Percentiles rank a stretch among this genome's conserved stretches.
Conservation (phyloP, 2,113 vertebrate genomes). For the Passer domesticus region DNA sequence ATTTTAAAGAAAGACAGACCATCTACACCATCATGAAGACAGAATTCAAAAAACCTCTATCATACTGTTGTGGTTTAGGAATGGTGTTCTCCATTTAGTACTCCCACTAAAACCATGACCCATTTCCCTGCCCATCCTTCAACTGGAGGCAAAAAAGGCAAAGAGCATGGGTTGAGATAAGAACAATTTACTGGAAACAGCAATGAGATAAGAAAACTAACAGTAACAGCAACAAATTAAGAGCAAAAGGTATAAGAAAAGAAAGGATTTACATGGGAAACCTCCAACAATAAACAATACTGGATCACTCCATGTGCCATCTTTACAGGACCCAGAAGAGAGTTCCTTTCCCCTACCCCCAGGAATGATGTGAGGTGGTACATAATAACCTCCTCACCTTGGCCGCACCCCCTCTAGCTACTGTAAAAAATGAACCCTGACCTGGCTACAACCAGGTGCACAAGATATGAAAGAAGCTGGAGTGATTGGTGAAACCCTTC, state of each 20-base stretch:
- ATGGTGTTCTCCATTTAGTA: neutral
- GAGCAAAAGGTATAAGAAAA: neutral
- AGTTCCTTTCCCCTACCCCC: neutral
- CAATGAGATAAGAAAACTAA: neutral
- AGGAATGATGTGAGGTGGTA: neutral
- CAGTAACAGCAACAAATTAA: neutral
- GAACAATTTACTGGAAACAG: neutral
- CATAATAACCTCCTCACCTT: neutral
- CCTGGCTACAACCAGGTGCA: neutral
- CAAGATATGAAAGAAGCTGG: neutral
- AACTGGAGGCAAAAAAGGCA: neutral
- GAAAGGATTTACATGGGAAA: neutral
- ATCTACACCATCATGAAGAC: neutral
- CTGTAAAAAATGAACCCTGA: neutral
- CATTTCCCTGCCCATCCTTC: neutral
- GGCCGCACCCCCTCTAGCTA: neutral
- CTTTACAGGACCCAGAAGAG: neutral
- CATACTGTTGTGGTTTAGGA: neutral
- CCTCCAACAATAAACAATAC: accelerated
- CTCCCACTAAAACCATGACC: neutral
- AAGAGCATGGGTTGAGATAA: neutral
- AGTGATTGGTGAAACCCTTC: neutral
- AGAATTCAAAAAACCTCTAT: neutral
- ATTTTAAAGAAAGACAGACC: neutral
- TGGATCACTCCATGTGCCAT: neutral